Base-by-base conservation (phyloP, 2,113 vertebrate species). In the Crotalus viridis region DNA sequence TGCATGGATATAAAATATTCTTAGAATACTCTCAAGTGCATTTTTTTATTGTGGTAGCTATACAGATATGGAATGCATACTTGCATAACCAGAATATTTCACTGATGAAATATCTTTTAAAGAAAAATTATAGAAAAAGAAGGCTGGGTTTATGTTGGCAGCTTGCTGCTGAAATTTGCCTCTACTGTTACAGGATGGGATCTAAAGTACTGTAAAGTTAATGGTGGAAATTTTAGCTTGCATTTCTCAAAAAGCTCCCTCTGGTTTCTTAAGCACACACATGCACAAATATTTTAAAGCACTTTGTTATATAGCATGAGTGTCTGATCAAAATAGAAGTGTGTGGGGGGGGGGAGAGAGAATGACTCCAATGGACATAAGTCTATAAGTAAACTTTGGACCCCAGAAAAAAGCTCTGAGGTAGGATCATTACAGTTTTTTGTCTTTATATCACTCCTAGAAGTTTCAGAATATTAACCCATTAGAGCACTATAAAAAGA, bases 101-200 rank as follows among this genome's bases (percentile, higher is more conserved):
- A 87, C n/a, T 87, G 56, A 52, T 64, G 51, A 61, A 39, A 61
- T 89, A 90, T 24, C 52, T 93, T 93, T 86, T 93, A 81, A 93
- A 86, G 21, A 90, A 54, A 89, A 39, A 26, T 13, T 52, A 61
- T 61, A 86, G 52, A 61, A 64, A 90, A 86, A n/a, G 48, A 93
- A 87, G 51, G 46, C 4, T 54, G 87, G 59, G 46, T 89, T 90
- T 13, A 33, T 24, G 43, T 21, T 52, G n/a, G 55, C 43, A 85
- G 46, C 4, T 86, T 86, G 57, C 55, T 86, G 54, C 43, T 86
- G 43, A 56, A 93, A 85, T 74, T 59, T 86, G 69, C 28, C 92
- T 57, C 0, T 52, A 39, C 5, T 39, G 3, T 46, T 56, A 26
- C 8, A 55, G 48, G n/a, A 4, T 51, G 39, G 48, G 8, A 61